Conservation (phyloP, 1,140 invertebrate species). For the Drosophila grimshawi region DNA sequence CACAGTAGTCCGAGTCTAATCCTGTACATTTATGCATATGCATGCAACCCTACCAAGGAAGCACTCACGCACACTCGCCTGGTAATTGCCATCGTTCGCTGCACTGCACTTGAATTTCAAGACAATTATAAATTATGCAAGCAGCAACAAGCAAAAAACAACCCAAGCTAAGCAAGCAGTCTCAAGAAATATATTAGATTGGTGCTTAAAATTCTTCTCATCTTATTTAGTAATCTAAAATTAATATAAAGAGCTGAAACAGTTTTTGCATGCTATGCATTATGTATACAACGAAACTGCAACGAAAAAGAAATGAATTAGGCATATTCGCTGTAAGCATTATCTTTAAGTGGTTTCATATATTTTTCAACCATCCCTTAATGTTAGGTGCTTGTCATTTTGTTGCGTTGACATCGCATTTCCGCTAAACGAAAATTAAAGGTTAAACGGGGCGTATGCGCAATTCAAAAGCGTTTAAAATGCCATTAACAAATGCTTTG, state of each 20-base stretch:
- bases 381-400: conserved; percentile 2
- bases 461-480: conserved; percentile 80
- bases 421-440: conserved; percentile 37
- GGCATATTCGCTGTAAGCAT: not conserved
- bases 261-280: conserved; percentile 28
- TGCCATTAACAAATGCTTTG: conserved; percentile 68
- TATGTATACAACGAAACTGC: conserved; percentile 19
- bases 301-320: conserved; percentile 22
- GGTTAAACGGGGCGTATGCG: conserved; percentile 63
- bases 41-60: conserved; percentile 29
- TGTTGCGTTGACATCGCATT: conserved; percentile 6
- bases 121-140: conserved; percentile 43
- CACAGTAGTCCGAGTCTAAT: conserved; percentile 21
- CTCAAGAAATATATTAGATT: not conserved
- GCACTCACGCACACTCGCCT: not conserved
- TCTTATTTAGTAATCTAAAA: too few relatives aligned
- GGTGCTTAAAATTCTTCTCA: too few relatives aligned
- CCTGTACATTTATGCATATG: conserved; percentile 65
- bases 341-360: conserved; percentile 3
- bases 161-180: not conserved
- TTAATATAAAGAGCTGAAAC: too few relatives aligned
- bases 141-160: not conserved
- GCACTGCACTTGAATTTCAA: conserved; percentile 55
- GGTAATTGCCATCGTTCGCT: conserved; percentile 23
- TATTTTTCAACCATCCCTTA: conserved; percentile 5